These are phyloP conservation scores for Jacana jacana DNA, from an alignment of 2,113 vertebrate species.

Conservation along the genomic window DNA sequence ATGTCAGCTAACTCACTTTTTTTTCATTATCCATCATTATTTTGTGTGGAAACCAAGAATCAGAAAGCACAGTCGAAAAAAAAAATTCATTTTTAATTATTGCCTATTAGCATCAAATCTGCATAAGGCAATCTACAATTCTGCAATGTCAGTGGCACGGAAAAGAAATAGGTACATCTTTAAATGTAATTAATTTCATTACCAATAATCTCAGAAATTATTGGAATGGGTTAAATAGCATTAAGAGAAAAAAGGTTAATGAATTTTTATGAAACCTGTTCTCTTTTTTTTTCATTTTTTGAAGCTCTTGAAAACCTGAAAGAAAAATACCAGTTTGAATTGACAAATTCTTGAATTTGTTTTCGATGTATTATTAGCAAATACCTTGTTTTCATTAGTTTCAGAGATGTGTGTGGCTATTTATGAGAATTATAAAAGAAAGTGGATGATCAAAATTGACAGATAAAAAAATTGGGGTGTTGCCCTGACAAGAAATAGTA, in stretches of 20 bases:
- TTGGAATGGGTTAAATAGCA: background rate
- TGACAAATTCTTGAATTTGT: background rate
- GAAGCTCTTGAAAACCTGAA: background rate
- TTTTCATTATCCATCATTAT: too few relatives aligned
- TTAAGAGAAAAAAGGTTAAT: background rate
- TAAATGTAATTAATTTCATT: background rate
- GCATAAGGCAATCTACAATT: background rate
- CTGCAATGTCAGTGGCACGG: background rate
- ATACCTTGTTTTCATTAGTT: background rate
- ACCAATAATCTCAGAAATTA: background rate
- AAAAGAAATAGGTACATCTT: background rate
- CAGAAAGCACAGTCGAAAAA: background rate
- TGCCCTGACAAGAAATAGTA: background rate
- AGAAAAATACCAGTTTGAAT: background rate
- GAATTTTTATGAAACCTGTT: background rate
- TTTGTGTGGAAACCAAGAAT: background rate
- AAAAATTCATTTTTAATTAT: background rate
- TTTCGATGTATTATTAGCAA: background rate
- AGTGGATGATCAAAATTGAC: background rate
- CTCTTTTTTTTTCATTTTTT: background rate
- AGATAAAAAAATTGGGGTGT: background rate
- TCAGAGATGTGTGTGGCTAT: background rate
- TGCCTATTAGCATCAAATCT: background rate
- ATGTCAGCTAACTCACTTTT: background rate
- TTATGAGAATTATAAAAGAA: background rate